Base-by-base conservation (phyloP, 2,113 vertebrate species). In the Tauraco erythrolophus region DNA sequence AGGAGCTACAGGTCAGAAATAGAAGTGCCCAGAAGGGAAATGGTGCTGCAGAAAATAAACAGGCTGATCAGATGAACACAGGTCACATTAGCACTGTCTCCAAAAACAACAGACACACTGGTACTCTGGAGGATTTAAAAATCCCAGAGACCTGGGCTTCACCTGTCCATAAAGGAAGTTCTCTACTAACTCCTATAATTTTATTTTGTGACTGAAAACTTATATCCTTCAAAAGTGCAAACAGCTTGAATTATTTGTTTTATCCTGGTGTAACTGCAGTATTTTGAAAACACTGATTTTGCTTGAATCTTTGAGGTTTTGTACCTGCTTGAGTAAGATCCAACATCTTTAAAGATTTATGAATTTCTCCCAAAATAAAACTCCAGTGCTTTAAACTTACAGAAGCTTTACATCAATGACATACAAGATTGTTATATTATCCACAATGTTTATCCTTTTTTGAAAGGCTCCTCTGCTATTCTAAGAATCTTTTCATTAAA, bases 401-500 rank as follows among this genome's bases (percentile, higher is more conserved):
- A 82, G 39, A 95, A 95, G 54, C 30, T 41, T 92, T 91, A 92
- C 30, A 75, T 83, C 84, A 86, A 7, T 70, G 88, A 78, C 61
- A 56, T 62, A 53, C 3, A 45, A n/a, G 28, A 28, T 31, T 94
- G 10, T 25, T 85, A 16, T 1, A n/a, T 88, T 92, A 71, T 31
- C 87, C 68, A 78, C 23, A 68, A 6, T 4, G 43, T 31, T 94
- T 70, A 54, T 48, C 33, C 48, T 43, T 79, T 80, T 68, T 81
- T 46, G 46, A 92, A 95, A 83, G 71, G 23, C 57, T 75, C 68
- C 71, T 76, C 37, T 79, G 48, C 61, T 98, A 97, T 96, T 98
- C 97, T 96, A 37, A 97, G 93, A 68, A 24, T 37, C 54, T 89
- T 95, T 86, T 94, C 53, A 78, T 79, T 95, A 86, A 95, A 85